Conservation (phyloP, 1,140 invertebrate genomes). For the Brachionus koreanus region DNA sequence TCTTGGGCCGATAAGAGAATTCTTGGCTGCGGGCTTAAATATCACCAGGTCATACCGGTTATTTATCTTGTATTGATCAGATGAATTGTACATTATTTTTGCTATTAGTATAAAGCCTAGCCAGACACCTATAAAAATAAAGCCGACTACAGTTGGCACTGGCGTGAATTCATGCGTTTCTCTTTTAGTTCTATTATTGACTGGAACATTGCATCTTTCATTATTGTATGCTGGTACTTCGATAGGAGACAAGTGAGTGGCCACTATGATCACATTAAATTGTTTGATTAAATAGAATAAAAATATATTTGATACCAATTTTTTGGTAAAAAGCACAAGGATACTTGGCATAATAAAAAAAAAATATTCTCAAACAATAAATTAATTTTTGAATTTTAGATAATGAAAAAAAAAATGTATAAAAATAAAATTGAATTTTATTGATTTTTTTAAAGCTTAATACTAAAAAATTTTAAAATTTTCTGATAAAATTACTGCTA, state of each 20-base stretch:
- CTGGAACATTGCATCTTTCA: slow-evolving; percentile 14
- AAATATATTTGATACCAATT: not conserved
- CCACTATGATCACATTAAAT: not conserved
- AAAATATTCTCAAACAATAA: not conserved
- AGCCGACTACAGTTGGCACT: slow-evolving; percentile 19
- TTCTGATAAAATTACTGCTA: too few relatives aligned
- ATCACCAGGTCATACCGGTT: slow-evolving; percentile 39
- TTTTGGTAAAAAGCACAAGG: not conserved
- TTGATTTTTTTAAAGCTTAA: not conserved
- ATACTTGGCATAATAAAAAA: not conserved
- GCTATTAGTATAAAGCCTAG: slow-evolving; percentile 7
- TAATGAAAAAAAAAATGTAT: not conserved
- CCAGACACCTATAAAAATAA: slow-evolving; percentile 15
- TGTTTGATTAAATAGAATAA: not conserved
- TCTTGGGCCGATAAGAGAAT: slow-evolving; percentile 11
- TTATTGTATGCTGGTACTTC: slow-evolving; percentile 24
- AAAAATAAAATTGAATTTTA: not conserved
- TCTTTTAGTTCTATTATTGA: slow-evolving; percentile 24
- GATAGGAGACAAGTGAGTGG: not conserved
- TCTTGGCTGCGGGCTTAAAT: slow-evolving; percentile 30
- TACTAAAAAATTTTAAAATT: not conserved
- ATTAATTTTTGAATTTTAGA: not conserved
- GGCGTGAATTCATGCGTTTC: not conserved
- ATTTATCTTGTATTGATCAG: slow-evolving; percentile 27
- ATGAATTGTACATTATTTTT: slow-evolving; percentile 36